Evolutionary conservation across 2,113 vertebrate genomes (phyloP).

Genomic region (Osmerus eperlanus): DNA sequence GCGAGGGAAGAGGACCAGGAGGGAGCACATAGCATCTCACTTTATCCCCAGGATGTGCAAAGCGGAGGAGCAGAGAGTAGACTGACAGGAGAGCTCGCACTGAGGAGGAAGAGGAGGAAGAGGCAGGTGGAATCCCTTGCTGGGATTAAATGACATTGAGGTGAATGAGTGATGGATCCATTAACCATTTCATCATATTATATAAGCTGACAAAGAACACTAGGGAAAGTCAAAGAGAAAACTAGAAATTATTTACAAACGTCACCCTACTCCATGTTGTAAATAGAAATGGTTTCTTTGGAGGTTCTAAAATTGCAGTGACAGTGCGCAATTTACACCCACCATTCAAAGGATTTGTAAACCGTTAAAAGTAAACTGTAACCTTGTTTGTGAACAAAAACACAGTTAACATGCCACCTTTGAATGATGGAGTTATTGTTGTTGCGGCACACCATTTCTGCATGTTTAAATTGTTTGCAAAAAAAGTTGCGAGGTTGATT

Average conservation of each 20-base stretch:
- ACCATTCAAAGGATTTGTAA: background rate
- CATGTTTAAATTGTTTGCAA: background rate
- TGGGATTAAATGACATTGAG: slow-evolving; percentile 2
- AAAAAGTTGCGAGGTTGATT: no score
- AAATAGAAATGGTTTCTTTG: background rate
- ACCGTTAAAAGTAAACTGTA: background rate
- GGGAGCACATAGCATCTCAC: slow-evolving; percentile 88
- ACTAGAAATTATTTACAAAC: slow-evolving; percentile 40
- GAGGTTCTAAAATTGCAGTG: no score
- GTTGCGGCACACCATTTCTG: background rate
- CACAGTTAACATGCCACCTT: background rate
- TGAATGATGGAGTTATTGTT: background rate
- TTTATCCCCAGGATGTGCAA: slow-evolving; percentile 89
- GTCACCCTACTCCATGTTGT: slow-evolving; percentile 30
- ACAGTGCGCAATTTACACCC: no score
- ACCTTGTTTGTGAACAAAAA: slow-evolving; percentile 1
- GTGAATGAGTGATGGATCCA: background rate
- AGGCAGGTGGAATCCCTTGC: background rate
- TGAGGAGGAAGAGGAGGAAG: background rate
- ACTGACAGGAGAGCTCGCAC: slow-evolving; percentile 41
- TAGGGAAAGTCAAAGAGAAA: slow-evolving; percentile 19
- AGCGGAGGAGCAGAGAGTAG: slow-evolving; percentile 63
- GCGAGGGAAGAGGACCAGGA: slow-evolving; percentile 89
- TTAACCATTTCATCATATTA: slow-evolving; percentile 30
- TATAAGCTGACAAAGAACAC: slow-evolving; percentile 27